These are phyloP conservation scores for Drosophila paracracens DNA, from an alignment of 2,888 invertebrate species.

Conservation along the genomic window DNA sequence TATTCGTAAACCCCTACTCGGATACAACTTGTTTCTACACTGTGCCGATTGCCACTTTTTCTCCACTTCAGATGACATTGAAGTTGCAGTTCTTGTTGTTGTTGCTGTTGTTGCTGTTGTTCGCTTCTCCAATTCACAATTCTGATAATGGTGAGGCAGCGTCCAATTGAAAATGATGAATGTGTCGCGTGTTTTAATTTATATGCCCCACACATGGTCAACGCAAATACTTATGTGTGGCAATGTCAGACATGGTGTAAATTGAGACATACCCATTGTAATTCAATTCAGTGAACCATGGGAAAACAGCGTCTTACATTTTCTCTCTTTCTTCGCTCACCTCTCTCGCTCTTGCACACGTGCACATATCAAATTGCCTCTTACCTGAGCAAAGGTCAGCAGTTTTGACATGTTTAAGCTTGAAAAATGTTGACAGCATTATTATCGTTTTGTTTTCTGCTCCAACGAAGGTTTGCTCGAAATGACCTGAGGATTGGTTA, in stretches of 20 bases:
- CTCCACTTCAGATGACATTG: slow-evolving; percentile 52
- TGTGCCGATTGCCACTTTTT: slow-evolving; percentile 34
- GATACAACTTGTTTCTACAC: slow-evolving; percentile 22
- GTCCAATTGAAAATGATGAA: slow-evolving; percentile 73
- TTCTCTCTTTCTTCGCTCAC: background rate
- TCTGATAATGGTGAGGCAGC: slow-evolving; percentile 47
- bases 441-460: slow-evolving; percentile 23
- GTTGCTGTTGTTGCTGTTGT: slow-evolving; percentile 8
- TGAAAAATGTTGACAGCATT: slow-evolving; percentile 43
- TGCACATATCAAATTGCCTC: slow-evolving; percentile 6
- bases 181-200: slow-evolving; percentile 67
- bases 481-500: slow-evolving; percentile 5
- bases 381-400: slow-evolving; percentile 54
- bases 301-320: slow-evolving; percentile 27
- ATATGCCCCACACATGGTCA: slow-evolving; percentile 52
- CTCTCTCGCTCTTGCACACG: background rate
- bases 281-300: slow-evolving; percentile 53
- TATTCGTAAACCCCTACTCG: background rate
- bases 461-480: slow-evolving; percentile 6
- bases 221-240: slow-evolving; percentile 20
- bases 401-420: slow-evolving; percentile 38
- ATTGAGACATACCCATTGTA: slow-evolving; percentile 58
- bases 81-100: slow-evolving; percentile 42
- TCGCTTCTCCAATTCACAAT: slow-evolving; percentile 50
- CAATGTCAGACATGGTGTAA: slow-evolving; percentile 57